Conservation (phyloP, 2,797 vertebrate genomes). For the Micromesistius poutassou region DNA sequence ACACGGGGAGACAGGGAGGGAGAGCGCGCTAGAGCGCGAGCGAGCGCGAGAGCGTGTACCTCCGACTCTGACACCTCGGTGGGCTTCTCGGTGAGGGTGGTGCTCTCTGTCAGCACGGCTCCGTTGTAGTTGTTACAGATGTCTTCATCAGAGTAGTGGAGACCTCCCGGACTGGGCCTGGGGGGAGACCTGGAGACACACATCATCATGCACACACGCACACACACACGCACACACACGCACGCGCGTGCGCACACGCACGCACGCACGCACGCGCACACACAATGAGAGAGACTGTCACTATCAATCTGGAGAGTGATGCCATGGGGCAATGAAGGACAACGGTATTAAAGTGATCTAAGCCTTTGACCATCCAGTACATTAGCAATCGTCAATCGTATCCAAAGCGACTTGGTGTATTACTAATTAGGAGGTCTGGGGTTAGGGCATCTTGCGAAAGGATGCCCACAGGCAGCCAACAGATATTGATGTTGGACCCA, state of each 20-base stretch:
- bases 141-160: conserved; percentile 95
- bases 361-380: background rate
- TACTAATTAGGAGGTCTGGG: background rate
- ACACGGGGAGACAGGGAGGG: background rate
- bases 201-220: conserved; percentile 8
- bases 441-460: too few species aligned
- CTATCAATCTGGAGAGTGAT: background rate
- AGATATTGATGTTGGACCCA: background rate
- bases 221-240: conserved; percentile 12
- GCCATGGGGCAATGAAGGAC: background rate
- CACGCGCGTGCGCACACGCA: conserved; percentile 8
- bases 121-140: conserved; percentile 93
- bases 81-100: conserved; percentile 84
- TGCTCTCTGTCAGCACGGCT: conserved; percentile 81
- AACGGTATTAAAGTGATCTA: background rate
- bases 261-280: conserved; percentile 16
- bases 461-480: background rate
- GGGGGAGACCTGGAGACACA: conserved; percentile 82
- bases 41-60: conserved; percentile 66
- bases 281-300: conserved; percentile 10
- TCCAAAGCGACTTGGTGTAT: background rate
- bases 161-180: conserved; percentile 89
- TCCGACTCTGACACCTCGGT: conserved; percentile 87
- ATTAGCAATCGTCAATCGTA: background rate
- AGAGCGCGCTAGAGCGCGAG: background rate